Evolutionary conservation across 2,888 invertebrate species (phyloP), one percentile per base, ranked within the genome.

Genomic region (Plagodis pulveraria): DNA sequence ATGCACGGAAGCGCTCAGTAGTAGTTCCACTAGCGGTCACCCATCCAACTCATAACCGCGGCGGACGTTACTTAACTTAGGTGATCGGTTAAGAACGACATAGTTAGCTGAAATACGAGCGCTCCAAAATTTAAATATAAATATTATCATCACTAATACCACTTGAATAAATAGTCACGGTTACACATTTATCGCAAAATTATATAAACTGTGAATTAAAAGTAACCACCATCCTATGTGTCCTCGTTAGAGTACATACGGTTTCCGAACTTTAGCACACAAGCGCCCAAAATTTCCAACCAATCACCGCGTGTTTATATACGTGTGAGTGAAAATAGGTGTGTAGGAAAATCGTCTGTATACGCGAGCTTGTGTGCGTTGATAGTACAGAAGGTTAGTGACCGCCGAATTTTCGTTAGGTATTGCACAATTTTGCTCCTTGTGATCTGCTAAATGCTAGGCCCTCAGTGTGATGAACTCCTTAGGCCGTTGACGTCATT

Each of bases 391-490:
- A 41, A 71, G 83, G 73, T 77, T 77, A 72, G 58, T 70, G 78
- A 81, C 80, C 83, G 72, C 70, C 76, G 66, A 81, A 82, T 77
- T 81, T 83, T 83, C 76, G 80, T 80, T 71, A 75, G 69, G 69
- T 76, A 80, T 83, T 83, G 83, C 81, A 80, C 81, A 82, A 81
- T 73, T 75, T 65, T 69, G 71, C 57, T 66, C 59, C 62, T 63
- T 54, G 32, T 58, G 50, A 46, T 56, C 35, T 41, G 56, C 54
- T 48, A 50, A 49, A 48, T 36, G 35, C n/a, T 22, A 51, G 48
- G 36, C 43, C 40, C 56, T 55, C 38, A 35, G 60, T 50, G 22
- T 58, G 50, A 46, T 44, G 62, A 54, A 58, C 56, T 62, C 56
- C 52, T 62, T 51, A 55, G 43, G 44, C 22, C 58, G 35, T 41